Base-by-base conservation (phyloP, 1,140 invertebrate species). In the Parapsyche elsis region DNA sequence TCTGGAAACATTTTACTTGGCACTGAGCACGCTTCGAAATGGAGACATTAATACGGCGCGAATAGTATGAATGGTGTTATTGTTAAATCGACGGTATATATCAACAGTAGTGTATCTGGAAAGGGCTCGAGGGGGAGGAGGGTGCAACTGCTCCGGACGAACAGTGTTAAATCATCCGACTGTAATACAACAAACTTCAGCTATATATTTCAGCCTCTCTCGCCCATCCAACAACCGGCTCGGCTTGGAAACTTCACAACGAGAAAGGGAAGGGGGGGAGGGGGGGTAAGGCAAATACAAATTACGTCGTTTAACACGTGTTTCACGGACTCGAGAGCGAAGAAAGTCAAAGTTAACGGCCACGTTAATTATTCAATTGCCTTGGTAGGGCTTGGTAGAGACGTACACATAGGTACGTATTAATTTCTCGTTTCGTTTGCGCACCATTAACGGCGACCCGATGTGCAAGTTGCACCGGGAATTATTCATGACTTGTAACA, bases 121-220 rank as follows among this genome's bases (percentile, higher is more conserved):
- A 12, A 53, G 49, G 10, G 49, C 4, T 12, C 49, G n/a, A n/a
- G n/a, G n/a, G n/a, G n/a, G n/a, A n/a, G n/a, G n/a, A n/a, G n/a
- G n/a, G n/a, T n/a, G 2, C 12, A 71, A 71, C 71, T n/a, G 46
- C n/a, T 12, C 7, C 45, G 46, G 71, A 75, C 57, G 21, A 64
- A 44, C 75, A 38, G 16, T 45, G 75, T 67, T 77, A 61, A 77
- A 77, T 77, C 75, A 77, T 77, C 57, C 49, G 59, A 64, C 16
- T 16, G 12, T 49, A 64, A 64, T 64, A 64, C 75, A 67, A 67
- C 23, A 77, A 77, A 77, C 75, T 77, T 77, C 1, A 24, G 57
- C 59, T 67, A 64, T 77, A 67, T 23, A 76, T 76, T 61, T 77
- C 75, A 77, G 30, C 53, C 49, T 57, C 49, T 14, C 49, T 10